Conservation (phyloP, 2,888 invertebrate genomes). For the Trypoxylon attenuatum region DNA sequence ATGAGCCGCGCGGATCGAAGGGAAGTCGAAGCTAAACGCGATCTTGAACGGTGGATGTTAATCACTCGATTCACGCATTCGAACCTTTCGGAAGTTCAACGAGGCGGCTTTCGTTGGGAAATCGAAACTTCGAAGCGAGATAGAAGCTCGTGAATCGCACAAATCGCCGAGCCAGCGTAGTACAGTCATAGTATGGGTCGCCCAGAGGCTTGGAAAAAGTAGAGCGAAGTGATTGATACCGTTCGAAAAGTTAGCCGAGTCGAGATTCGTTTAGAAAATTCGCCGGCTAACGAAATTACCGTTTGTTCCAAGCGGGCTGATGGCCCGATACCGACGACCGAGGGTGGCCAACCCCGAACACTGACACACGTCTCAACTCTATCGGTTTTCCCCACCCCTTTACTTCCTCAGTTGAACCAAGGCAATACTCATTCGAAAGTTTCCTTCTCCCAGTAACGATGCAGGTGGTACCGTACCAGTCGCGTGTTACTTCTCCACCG, state of each 20-base stretch:
- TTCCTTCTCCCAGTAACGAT: conserved; percentile 61
- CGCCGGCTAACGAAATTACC: conserved; percentile 48
- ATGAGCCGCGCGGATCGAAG: neutral
- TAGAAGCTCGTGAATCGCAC: conserved; percentile 34
- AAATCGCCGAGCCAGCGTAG: conserved; percentile 3
- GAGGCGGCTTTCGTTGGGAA: conserved; percentile 15
- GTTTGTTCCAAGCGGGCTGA: conserved; percentile 34
- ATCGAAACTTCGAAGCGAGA: conserved; percentile 36
- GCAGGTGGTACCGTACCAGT: conserved; percentile 73
- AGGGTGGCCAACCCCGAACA: conserved; percentile 8
- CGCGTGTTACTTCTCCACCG: conserved; percentile 69
- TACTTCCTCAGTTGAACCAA: no score
- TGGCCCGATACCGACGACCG: conserved; percentile 22
- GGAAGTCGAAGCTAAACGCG: conserved; percentile 35
- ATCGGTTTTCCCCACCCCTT: no score
- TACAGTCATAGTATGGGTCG: no score
- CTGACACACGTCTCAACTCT: neutral
- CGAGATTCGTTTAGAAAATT: conserved; percentile 53
- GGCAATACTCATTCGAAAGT: conserved; percentile 63
- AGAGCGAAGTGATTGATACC: conserved; percentile 43
- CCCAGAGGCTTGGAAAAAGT: conserved; percentile 27
- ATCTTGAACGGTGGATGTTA: conserved; percentile 49
- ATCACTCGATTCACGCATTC: conserved; percentile 42
- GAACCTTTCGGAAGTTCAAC: neutral
- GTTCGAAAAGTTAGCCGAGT: conserved; percentile 46